Conservation (phyloP, 2,113 vertebrate genomes). For the Notothenia coriiceps region DNA sequence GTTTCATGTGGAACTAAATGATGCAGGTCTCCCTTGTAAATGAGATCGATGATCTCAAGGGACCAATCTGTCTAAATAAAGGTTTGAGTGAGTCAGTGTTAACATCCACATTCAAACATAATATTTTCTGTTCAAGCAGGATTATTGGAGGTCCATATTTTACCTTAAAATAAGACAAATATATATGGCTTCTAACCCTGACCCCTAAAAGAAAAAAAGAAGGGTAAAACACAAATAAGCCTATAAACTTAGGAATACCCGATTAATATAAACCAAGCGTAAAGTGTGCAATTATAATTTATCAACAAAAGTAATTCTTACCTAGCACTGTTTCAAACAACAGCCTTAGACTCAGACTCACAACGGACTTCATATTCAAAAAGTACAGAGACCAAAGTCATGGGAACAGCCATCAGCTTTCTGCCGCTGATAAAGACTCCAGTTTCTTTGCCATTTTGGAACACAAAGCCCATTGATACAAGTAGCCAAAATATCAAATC, state of each 20-base stretch:
- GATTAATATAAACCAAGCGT: neutral
- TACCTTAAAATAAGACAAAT: neutral
- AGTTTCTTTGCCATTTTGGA: slow-evolving; percentile 27
- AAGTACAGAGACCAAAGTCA: slow-evolving; percentile 5
- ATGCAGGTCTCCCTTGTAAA: too few species aligned
- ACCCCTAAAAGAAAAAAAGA: neutral
- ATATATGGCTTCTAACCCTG: neutral
- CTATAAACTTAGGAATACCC: neutral
- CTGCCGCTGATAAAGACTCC: slow-evolving; percentile 19
- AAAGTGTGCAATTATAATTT: slow-evolving; percentile 10
- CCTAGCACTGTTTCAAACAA: slow-evolving; percentile 16
- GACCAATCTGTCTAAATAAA: too few species aligned
- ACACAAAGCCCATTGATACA: slow-evolving; percentile 1
- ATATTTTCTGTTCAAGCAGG: neutral
- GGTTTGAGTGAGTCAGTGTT: neutral
- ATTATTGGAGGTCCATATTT: neutral
- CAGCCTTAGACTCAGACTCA: slow-evolving; percentile 18
- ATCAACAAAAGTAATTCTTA: slow-evolving; percentile 9
- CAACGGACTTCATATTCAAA: slow-evolving; percentile 35
- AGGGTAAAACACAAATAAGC: neutral
- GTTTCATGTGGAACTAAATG: too few species aligned
- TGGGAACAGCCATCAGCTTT: slow-evolving; percentile 28
- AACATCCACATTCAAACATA: neutral
- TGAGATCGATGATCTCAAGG: too few species aligned
- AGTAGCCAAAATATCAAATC: slow-evolving; percentile 30